phyloP scores from a whole-genome alignment of 2,113 vertebrate genomes.

The Myiopsitta monachus region DNA sequence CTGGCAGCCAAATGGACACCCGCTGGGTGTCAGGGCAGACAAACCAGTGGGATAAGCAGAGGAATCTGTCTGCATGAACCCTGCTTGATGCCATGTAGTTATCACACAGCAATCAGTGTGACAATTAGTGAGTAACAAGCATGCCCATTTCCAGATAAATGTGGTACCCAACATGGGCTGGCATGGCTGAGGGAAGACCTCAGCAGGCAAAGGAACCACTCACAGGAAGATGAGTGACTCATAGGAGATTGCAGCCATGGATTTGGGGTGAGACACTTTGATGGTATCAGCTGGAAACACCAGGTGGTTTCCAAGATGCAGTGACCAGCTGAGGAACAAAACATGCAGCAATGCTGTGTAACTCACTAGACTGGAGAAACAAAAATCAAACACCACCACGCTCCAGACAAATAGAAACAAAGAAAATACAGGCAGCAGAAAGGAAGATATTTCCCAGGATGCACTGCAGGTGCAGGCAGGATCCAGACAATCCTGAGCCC shows the following conservation, averaged over 20 bases:
- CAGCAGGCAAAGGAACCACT: neutral
- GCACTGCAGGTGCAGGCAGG: neutral
- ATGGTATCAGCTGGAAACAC: neutral
- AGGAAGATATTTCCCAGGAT: neutral
- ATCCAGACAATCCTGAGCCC: neutral
- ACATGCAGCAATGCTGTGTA: neutral
- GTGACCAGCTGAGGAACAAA: neutral
- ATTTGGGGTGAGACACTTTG: neutral
- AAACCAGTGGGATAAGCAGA: neutral
- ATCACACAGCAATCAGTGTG: neutral
- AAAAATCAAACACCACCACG: neutral
- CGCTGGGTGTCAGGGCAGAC: neutral
- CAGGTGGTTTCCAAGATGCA: neutral
- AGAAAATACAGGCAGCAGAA: fast-evolving
- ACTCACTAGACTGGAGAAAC: neutral
- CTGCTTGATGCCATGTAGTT: neutral
- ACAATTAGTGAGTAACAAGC: neutral
- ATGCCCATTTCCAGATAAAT: neutral
- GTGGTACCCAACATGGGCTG: neutral
- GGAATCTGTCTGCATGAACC: fast-evolving
- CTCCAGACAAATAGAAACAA: neutral
- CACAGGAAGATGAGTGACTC: neutral
- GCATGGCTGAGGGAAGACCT: neutral
- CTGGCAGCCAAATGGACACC: fast-evolving
- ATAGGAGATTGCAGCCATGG: neutral